Evolutionary conservation across 2,888 invertebrate species (phyloP), one percentile per base, ranked within the genome.

Genomic region (Mimachlamys varia): DNA sequence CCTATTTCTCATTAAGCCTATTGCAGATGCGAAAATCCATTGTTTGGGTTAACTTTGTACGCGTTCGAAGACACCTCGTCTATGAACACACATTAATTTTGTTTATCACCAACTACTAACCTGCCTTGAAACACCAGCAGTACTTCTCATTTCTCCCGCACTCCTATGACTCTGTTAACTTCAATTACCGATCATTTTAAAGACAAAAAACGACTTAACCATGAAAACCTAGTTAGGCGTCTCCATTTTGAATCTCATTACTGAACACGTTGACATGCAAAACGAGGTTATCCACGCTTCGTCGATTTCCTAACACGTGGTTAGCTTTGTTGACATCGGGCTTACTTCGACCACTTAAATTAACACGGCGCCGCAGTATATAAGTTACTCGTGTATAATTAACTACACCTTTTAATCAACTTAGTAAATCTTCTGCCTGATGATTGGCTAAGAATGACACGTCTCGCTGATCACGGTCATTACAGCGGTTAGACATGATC

Each of bases 231-330:
- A 76, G 76, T 76, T 76, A 76, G 76, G 33, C 76, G 76, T 22
- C 76, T 76, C 76, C 76, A 76, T 76, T 33, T 76, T 76, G 76
- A 76, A 76, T 76, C 27, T 76, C 76, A 76, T 76, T 76, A 76
- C 15, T 7, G 33, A 76, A 76, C 76, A 76, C 76, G 76, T 76
- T 76, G 76, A 76, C 76, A 76, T 76, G 76, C 76, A 76, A 76
- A 76, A 76, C 76, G 76, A 76, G 76, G 76, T 76, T 76, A 76
- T 76, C 27, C 76, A 76, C 76, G 76, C 76, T 76, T 76, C 22
- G 33, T 76, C 13, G 76, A 15, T 76, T 76, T 76, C 33, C 76
- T 76, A 76, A 76, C 76, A 76, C 76, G 76, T 76, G 76, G 76
- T 76, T 76, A 76, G 76, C 76, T 33, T 76, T 76, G 76, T 76